A percentile compares a stretch with the other conserved stretches of the same genome.
phyloP scores from a whole-genome alignment of 2,113 vertebrate species.

The Prinia subflava region DNA sequence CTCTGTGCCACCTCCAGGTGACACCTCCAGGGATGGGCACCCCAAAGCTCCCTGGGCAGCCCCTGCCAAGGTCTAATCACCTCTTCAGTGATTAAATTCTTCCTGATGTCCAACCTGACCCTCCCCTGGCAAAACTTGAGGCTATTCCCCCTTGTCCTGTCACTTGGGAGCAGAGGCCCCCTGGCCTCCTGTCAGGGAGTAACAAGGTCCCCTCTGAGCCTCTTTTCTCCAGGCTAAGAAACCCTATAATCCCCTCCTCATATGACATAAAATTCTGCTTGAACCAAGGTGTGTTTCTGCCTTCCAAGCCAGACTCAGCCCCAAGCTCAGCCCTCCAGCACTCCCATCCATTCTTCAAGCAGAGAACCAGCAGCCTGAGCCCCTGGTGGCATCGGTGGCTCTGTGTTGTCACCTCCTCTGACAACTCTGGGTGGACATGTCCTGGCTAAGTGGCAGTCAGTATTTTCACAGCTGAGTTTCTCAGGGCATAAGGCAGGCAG shows the following conservation, averaged over 20 bases:
- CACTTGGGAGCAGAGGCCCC: neutral
- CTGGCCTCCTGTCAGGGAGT: neutral
- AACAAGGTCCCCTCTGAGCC: neutral
- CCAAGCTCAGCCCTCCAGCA: neutral
- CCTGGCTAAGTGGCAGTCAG: neutral
- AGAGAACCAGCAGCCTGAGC: neutral
- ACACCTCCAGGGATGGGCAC: neutral
- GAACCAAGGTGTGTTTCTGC: neutral
- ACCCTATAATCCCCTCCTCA: neutral
- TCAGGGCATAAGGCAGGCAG: neutral
- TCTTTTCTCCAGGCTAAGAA: neutral
- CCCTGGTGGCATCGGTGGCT: rapidly evolving
- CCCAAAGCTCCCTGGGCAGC: neutral
- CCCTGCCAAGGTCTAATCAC: rapidly evolving
- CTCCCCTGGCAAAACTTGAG: neutral
- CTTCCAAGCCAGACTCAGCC: neutral
- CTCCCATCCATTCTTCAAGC: neutral
- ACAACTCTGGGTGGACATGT: neutral
- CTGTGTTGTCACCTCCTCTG: neutral
- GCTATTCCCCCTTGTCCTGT: rapidly evolving
- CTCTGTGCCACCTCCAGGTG: neutral
- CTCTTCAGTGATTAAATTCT: neutral
- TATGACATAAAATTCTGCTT: neutral
- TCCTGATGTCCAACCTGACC: neutral
- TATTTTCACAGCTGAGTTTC: neutral